A percentile compares a stretch with the other conserved stretches of the same genome.
phyloP scores from a whole-genome alignment of 2,113 vertebrate species.

The Prolemur simus region DNA sequence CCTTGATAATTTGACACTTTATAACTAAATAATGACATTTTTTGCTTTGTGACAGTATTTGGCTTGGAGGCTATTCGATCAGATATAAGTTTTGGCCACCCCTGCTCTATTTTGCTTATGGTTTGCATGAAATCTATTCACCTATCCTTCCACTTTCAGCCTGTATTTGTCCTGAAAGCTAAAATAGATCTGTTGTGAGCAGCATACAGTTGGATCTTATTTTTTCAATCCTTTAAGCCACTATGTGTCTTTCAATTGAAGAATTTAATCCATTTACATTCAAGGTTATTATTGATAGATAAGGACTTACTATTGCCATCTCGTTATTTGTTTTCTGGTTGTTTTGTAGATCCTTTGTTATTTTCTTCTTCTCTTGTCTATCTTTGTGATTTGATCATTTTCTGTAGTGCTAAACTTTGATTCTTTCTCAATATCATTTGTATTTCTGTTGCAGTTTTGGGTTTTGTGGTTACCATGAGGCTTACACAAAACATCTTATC shows the following conservation, averaged over 20 bases:
- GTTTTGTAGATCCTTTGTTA: background rate
- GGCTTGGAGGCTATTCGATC: background rate
- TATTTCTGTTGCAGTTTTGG: background rate
- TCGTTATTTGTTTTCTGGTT: background rate
- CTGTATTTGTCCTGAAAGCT: background rate
- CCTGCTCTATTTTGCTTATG: background rate
- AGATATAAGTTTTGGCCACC: background rate
- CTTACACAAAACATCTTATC: background rate
- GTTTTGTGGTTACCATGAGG: background rate
- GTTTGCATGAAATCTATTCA: background rate
- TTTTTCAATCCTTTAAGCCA: background rate
- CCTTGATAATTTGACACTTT: background rate
- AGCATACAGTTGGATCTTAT: background rate
- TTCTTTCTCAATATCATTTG: background rate
- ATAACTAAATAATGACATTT: background rate
- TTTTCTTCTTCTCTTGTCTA: background rate
- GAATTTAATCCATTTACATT: background rate
- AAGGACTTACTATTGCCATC: background rate
- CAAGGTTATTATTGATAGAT: background rate
- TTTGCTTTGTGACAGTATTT: background rate
- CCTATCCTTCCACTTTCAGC: background rate
- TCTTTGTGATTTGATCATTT: background rate
- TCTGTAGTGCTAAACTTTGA: background rate
- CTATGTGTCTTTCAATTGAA: background rate
- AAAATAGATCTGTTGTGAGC: background rate